Percentiles rank a stretch among this genome's conserved stretches.
These are phyloP conservation scores for Elegia similella DNA, from an alignment of 2,888 invertebrate genomes.

Conservation along the genomic window DNA sequence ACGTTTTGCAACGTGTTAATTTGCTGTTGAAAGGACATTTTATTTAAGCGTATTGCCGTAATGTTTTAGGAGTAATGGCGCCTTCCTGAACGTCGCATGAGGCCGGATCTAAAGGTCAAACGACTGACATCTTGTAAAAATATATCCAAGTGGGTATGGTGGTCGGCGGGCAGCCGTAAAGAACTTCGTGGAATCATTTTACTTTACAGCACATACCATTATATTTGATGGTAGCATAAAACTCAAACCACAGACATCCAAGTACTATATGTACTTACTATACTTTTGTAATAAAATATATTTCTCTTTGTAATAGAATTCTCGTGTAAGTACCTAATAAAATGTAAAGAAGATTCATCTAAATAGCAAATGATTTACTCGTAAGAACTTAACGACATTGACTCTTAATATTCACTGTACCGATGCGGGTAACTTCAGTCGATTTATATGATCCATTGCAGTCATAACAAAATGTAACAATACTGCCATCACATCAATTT, in stretches of 20 bases:
- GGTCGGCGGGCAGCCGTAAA: too few species aligned
- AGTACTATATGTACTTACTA: too few species aligned
- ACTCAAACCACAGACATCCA: too few species aligned
- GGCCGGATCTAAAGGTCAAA: too few species aligned
- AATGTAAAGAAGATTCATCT: not conserved
- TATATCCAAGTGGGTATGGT: too few species aligned
- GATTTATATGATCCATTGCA: not conserved
- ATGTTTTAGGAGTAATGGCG: not conserved
- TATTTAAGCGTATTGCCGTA: not conserved
- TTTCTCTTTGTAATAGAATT: too few species aligned
- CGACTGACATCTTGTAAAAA: too few species aligned
- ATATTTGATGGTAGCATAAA: too few species aligned
- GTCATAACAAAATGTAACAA: not conserved
- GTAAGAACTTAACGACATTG: slow-evolving; percentile 4
- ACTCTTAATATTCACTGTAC: not conserved
- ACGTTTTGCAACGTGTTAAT: not conserved
- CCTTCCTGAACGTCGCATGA: not conserved
- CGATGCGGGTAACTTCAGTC: not conserved
- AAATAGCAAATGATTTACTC: not conserved
- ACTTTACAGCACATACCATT: too few species aligned
- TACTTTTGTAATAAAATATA: too few species aligned
- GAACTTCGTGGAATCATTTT: too few species aligned
- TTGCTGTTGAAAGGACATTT: not conserved
- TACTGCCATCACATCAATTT: too few species aligned
- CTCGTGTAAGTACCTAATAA: not conserved